Conservation (phyloP, 2,888 invertebrate genomes). For the Stramonita haemastoma region DNA sequence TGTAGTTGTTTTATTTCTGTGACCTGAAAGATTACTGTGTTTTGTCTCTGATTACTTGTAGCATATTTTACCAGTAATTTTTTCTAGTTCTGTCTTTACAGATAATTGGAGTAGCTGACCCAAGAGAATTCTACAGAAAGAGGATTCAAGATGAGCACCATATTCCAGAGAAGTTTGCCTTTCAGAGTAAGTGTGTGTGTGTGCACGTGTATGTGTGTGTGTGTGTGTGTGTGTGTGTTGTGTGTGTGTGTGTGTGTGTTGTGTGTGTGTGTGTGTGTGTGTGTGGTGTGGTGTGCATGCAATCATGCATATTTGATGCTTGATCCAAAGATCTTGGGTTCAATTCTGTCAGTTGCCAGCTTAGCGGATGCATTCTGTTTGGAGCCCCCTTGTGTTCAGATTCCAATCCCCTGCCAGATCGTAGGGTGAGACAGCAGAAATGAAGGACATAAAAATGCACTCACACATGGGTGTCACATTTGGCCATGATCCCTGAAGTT, state of each 20-base stretch:
- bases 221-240: constrained; percentile 9
- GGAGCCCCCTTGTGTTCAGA: too few species aligned
- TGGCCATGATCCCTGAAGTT: too few species aligned
- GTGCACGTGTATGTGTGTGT: not conserved
- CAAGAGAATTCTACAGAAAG: constrained; percentile 62
- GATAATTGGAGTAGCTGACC: constrained; percentile 74
- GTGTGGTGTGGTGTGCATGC: too few species aligned
- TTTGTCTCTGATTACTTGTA: too few species aligned
- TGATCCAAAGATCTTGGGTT: not conserved
- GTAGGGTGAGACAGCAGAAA: too few species aligned
- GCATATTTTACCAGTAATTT: too few species aligned
- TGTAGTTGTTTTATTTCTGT: too few species aligned
- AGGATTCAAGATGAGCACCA: constrained; percentile 54
- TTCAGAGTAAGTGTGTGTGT: constrained; percentile 55
- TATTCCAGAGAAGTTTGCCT: constrained; percentile 57
- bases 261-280: too few species aligned
- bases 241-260: constrained; percentile 17
- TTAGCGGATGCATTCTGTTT: not conserved
- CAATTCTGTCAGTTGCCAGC: not conserved
- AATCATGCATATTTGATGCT: not conserved
- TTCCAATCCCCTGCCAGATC: too few species aligned
- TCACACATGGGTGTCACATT: too few species aligned
- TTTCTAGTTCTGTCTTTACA: constrained; percentile 38
- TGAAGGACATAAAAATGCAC: too few species aligned
- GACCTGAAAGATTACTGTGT: too few species aligned